A percentile compares a stretch with the other conserved stretches of the same genome.
Conservation (phyloP, 2,797 vertebrate genomes). For the Hirundo rustica region DNA sequence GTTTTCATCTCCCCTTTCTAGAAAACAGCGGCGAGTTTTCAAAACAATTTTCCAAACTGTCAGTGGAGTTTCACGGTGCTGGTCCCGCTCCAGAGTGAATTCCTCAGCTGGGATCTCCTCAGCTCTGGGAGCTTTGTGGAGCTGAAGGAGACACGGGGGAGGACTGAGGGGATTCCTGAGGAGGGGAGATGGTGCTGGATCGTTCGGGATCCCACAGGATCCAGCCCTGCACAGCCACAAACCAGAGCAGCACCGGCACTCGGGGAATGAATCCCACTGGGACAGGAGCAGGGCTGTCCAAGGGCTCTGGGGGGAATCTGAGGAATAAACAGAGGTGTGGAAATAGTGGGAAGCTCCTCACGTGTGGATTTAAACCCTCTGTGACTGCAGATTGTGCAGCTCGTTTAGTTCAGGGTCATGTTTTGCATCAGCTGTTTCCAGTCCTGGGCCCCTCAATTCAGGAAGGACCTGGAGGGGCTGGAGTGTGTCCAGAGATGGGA, state of each 20-base stretch:
- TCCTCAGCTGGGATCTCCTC: background rate
- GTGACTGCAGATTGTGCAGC: too few species aligned
- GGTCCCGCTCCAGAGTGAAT: background rate
- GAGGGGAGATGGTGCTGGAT: fast-evolving
- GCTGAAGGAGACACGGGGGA: background rate
- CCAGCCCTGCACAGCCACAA: background rate
- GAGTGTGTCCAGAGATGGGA: background rate
- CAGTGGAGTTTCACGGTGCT: background rate
- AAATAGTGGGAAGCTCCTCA: background rate
- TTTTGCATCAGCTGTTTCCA: background rate
- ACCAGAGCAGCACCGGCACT: fast-evolving
- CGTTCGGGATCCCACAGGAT: background rate
- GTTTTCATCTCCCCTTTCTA: background rate
- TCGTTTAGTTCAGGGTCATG: background rate
- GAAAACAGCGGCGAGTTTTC: background rate
- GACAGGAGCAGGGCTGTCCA: background rate
- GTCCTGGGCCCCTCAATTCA: background rate
- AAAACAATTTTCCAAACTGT: background rate
- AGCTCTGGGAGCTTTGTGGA: background rate
- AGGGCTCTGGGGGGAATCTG: fast-evolving
- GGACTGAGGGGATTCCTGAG: background rate
- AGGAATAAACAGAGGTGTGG: background rate
- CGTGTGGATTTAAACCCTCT: background rate
- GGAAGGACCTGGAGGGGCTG: background rate
- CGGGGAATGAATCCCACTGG: background rate